These are phyloP conservation scores for Strigops habroptila DNA, from an alignment of 2,113 vertebrate species.

Conservation along the genomic window DNA sequence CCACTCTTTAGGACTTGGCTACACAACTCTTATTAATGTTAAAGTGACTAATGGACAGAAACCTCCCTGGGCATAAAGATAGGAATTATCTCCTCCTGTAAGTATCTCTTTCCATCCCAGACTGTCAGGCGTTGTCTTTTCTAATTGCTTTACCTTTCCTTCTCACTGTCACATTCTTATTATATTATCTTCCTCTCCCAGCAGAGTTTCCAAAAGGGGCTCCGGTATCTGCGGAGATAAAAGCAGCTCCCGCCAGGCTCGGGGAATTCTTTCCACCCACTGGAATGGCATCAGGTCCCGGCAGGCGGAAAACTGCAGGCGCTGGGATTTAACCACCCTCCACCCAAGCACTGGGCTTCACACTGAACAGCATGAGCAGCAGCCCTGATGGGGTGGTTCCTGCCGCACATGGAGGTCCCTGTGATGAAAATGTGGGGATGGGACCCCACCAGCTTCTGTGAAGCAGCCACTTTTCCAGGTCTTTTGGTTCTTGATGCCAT, in stretches of 20 bases:
- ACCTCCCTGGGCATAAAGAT: conserved; percentile 6
- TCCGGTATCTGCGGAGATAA: not conserved
- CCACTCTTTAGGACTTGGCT: not conserved
- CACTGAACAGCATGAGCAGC: rapidly evolving
- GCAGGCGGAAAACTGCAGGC: not conserved
- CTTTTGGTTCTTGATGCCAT: not conserved
- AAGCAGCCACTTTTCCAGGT: not conserved
- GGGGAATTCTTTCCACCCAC: not conserved
- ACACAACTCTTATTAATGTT: conserved; percentile 18
- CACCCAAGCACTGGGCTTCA: not conserved
- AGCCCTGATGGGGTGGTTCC: rapidly evolving
- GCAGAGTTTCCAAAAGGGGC: conserved; percentile 10
- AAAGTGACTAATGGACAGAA: conserved; percentile 27
- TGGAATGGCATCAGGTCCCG: not conserved
- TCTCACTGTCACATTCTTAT: conserved; percentile 5
- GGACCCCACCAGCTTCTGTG: not conserved
- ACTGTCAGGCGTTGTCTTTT: not conserved
- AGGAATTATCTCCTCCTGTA: conserved; percentile 16
- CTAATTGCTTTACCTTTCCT: conserved; percentile 2
- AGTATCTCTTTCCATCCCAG: not conserved
- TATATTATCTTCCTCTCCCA: conserved; percentile 17
- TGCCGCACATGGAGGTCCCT: not conserved
- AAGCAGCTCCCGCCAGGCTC: not conserved
- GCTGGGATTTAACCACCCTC: not conserved
- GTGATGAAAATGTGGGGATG: not conserved